These are phyloP conservation scores for Pheucticus melanocephalus DNA, from an alignment of 2,113 vertebrate genomes.

Conservation along the genomic window DNA sequence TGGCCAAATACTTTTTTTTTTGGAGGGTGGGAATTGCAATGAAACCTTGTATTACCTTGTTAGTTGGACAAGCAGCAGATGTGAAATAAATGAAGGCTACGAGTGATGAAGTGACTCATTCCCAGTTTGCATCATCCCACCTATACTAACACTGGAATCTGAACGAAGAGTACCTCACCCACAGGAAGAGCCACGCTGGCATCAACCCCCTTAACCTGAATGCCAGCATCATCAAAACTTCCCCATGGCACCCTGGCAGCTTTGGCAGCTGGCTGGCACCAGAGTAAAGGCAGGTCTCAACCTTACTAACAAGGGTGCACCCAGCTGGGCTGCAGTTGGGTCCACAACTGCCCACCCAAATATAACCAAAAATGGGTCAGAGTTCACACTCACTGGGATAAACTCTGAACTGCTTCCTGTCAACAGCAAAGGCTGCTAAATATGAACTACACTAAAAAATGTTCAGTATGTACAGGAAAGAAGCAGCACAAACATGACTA, in stretches of 20 bases:
- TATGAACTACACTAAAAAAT: not conserved
- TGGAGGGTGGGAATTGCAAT: not conserved
- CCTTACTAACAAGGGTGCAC: not conserved
- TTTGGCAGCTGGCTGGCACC: not conserved
- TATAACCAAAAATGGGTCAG: fast-evolving
- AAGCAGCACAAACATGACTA: not conserved
- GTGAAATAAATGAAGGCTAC: not conserved
- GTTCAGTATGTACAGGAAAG: not conserved
- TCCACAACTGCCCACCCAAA: fast-evolving
- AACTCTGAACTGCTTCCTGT: not conserved
- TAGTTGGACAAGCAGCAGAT: not conserved
- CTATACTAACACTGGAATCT: not conserved
- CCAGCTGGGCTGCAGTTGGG: not conserved
- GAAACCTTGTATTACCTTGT: not conserved
- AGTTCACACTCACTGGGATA: not conserved
- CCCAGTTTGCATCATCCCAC: not conserved
- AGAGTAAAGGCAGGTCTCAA: not conserved
- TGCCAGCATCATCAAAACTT: not conserved
- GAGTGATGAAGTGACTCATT: not conserved
- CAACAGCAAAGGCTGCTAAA: not conserved
- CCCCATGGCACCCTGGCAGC: not conserved
- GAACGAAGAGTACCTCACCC: not conserved
- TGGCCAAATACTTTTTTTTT: not conserved
- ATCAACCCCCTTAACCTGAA: not conserved
- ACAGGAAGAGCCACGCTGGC: fast-evolving